Percentiles rank a stretch among this genome's conserved stretches.
Conservation (phyloP, 2,888 invertebrate genomes). For the Scaptomyza tumidula region DNA sequence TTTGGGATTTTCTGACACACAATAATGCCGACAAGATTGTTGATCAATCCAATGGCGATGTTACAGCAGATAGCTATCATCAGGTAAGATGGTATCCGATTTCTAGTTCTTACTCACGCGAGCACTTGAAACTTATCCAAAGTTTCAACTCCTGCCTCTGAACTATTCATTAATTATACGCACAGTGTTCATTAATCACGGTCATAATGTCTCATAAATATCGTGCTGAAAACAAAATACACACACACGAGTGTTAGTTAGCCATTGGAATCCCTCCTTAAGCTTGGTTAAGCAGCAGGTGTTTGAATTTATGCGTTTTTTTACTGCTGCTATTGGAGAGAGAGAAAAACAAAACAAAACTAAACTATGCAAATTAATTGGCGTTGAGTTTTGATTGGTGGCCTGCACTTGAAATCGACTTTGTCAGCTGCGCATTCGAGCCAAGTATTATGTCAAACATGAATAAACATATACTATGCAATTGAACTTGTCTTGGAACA, state of each 20-base stretch:
- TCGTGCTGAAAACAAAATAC: slow-evolving; percentile 30
- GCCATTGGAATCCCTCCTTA: not conserved
- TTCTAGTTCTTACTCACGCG: not conserved
- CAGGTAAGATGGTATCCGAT: slow-evolving; percentile 73
- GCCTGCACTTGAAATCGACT: not conserved
- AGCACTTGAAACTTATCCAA: not conserved
- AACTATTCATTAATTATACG: not conserved
- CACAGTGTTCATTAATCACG: slow-evolving; percentile 7
- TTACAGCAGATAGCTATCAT: slow-evolving; percentile 87
- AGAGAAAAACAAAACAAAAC: slow-evolving; percentile 5
- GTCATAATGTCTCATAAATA: slow-evolving; percentile 7
- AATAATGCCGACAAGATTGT: slow-evolving; percentile 87
- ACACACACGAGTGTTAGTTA: no score
- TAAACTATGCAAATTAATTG: slow-evolving; percentile 40
- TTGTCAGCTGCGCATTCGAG: slow-evolving; percentile 32
- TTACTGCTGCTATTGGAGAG: not conserved
- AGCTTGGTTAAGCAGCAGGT: slow-evolving; percentile 36
- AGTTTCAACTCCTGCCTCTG: not conserved
- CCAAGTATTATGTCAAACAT: not conserved
- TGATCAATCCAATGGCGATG: slow-evolving; percentile 87
- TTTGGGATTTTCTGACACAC: slow-evolving; percentile 88
- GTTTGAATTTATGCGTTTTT: slow-evolving; percentile 52
- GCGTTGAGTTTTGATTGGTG: not conserved
- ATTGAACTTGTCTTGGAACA: not conserved
- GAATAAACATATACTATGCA: not conserved